Conservation (phyloP, 2,797 vertebrate species). For the Otus scops region DNA sequence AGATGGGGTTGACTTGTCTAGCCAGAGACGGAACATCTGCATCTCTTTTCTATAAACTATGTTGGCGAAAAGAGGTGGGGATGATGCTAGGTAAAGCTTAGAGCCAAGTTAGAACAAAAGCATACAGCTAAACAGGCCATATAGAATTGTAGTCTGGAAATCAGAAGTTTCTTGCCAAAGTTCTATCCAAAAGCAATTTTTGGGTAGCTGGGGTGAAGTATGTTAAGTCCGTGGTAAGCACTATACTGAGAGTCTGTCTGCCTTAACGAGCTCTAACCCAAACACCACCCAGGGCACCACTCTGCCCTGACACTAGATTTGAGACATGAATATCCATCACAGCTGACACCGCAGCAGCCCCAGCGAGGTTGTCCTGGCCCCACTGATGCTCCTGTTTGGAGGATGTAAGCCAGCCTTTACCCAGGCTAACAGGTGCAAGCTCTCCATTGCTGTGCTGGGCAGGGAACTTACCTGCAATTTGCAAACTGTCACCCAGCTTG, state of each 20-base stretch:
- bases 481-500: rapidly evolving
- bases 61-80: background rate
- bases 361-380: background rate
- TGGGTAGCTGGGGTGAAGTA: background rate
- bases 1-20: background rate
- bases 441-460: background rate
- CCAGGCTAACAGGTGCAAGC: rapidly evolving
- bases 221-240: background rate
- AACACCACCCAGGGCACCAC: background rate
- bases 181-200: background rate
- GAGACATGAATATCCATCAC: background rate
- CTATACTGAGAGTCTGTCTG: background rate
- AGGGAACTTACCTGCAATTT: background rate
- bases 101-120: background rate
- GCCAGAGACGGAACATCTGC: background rate
- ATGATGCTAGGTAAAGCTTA: background rate
- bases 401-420: background rate
- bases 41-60: background rate
- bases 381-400: background rate
- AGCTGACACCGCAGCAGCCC: background rate
- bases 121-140: background rate
- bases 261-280: background rate
- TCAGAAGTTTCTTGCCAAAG: background rate
- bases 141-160: background rate
- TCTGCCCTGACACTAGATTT: background rate